Conservation (phyloP, 1,140 invertebrate genomes). For the Ostrea denselamellosa region DNA sequence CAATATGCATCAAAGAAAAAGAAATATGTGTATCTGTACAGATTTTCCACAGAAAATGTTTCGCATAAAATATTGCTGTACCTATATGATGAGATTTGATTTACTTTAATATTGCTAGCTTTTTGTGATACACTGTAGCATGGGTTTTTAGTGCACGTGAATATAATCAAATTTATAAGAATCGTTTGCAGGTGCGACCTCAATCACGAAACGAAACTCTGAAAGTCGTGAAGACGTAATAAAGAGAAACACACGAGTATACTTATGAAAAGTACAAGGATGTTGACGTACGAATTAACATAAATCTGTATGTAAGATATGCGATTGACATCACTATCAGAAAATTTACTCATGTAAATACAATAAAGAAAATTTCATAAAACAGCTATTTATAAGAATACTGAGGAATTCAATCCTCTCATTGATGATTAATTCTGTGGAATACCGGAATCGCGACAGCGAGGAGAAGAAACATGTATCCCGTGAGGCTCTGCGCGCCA, state of each 20-base stretch:
- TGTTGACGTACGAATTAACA: neutral
- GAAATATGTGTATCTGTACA: too few species aligned
- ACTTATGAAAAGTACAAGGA: neutral
- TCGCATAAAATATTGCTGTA: too few species aligned
- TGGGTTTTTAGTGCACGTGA: too few species aligned
- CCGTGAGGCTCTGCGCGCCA: neutral
- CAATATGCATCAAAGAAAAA: too few species aligned
- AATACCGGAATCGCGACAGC: neutral
- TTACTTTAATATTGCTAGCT: too few species aligned
- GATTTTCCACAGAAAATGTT: too few species aligned
- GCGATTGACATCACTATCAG: neutral
- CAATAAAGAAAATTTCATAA: neutral
- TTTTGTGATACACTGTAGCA: too few species aligned
- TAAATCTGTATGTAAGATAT: neutral
- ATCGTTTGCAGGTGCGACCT: too few species aligned
- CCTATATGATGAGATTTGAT: too few species aligned
- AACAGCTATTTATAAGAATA: neutral
- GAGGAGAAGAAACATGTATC: slow-evolving; percentile 18
- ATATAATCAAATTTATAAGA: too few species aligned
- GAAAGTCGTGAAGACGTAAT: too few species aligned
- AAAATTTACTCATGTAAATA: neutral
- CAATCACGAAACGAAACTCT: too few species aligned
- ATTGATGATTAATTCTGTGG: slow-evolving; percentile 1
- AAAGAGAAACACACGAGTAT: neutral
- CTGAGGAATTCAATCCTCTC: neutral